Conservation (phyloP, 2,888 invertebrate species). For the Ochropleura leucogaster region DNA sequence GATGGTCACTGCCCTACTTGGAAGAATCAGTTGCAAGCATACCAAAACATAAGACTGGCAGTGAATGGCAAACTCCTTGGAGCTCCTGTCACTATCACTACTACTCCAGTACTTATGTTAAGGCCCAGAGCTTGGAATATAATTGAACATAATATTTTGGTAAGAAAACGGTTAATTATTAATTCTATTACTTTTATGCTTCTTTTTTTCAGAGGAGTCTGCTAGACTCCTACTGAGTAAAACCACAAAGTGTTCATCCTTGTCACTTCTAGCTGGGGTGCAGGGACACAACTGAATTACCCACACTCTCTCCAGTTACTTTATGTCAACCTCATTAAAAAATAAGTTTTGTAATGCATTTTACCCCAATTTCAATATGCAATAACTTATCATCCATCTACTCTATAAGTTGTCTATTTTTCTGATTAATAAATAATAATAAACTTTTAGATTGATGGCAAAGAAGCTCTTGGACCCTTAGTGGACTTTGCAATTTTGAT, state of each 20-base stretch:
- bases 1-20: constrained; percentile 94
- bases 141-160: constrained; percentile 92
- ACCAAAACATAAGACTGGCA: constrained; percentile 90
- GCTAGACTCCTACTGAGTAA: too few species aligned
- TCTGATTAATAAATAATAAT: background rate
- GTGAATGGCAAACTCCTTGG: constrained; percentile 88
- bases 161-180: constrained; percentile 65
- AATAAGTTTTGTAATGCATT: background rate
- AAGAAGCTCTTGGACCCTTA: constrained; percentile 92
- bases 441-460: constrained; percentile 88
- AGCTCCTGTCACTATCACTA: constrained; percentile 86
- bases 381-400: background rate
- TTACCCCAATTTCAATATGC: background rate
- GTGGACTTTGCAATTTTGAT: constrained; percentile 93
- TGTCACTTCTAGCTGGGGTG: too few species aligned
- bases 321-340: background rate
- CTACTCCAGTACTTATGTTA: constrained; percentile 92
- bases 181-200: background rate
- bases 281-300: too few species aligned
- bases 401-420: background rate
- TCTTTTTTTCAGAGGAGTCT: too few species aligned
- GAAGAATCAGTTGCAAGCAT: constrained; percentile 92
- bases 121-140: constrained; percentile 94
- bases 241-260: too few species aligned
- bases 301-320: background rate